Evolutionary conservation across 2,888 invertebrate genomes (phyloP).

Genomic region (Mesorhabditis spiculigera): DNA sequence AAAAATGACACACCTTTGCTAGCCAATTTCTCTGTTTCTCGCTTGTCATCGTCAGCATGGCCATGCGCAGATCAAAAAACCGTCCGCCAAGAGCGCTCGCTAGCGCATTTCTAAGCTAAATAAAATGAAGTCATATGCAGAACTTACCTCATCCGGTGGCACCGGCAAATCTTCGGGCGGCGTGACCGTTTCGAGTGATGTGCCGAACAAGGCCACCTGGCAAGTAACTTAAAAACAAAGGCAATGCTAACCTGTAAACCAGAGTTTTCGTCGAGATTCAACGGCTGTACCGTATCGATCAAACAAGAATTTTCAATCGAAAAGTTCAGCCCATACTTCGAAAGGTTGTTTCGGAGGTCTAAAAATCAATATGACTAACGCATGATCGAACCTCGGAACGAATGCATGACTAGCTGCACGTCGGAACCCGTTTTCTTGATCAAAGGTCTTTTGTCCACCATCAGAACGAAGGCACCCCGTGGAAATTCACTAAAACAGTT

Average conservation of each 20-base stretch:
- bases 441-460: constrained; percentile 39
- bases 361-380: background rate
- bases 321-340: constrained; percentile 43
- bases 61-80: constrained; percentile 42
- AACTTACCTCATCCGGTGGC: constrained; percentile 23
- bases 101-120: constrained; percentile 15
- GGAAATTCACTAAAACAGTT: constrained; percentile 31
- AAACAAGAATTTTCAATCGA: constrained; percentile 41
- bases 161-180: constrained; percentile 35
- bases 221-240: background rate
- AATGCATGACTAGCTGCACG: constrained; percentile 18
- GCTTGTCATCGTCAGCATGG: constrained; percentile 47
- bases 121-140: background rate
- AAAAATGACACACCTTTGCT: constrained; percentile 27
- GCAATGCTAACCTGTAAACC: background rate
- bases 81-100: constrained; percentile 23
- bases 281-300: constrained; percentile 28
- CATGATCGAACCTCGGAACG: constrained; percentile 5
- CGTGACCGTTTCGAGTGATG: constrained; percentile 24
- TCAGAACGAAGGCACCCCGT: constrained; percentile 30
- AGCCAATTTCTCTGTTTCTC: constrained; percentile 41
- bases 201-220: constrained; percentile 35
- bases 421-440: constrained; percentile 19
- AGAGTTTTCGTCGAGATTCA: no score
- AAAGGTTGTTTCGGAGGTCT: constrained; percentile 35